Base-by-base conservation (phyloP, 1,140 invertebrate genomes). In the Drosophila yakuba region DNA sequence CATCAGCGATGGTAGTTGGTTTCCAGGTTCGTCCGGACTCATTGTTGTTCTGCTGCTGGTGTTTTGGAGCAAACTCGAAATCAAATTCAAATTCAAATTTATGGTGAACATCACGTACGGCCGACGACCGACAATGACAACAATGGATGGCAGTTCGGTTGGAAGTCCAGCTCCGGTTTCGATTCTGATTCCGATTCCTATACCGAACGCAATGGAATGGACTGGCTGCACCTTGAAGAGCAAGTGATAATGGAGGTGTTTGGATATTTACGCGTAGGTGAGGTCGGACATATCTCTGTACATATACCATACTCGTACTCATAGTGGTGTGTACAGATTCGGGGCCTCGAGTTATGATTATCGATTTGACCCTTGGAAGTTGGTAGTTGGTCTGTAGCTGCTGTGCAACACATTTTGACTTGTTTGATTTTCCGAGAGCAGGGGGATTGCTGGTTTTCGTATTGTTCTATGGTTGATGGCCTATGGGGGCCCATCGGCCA, bases 11-110 rank as follows among this genome's bases (percentile, higher is more conserved):
- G 58, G 50, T 35, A 36, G 68, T 12, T 23, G 28, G 50, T 25
- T 52, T 15, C 44, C 68, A 50, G 25, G 43, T 56, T 36, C 52
- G 38, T 39, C 38, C 38, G 14, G 41, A 17, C 20, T 15, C 35
- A 52, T 56, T 77, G 60, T 73, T 76, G 76, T 71, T 71, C 55
- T 76, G 60, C 38, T 59, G 54, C 45, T 72, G 78, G 17, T 77
- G 84, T 89, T 90, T 89, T 84, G 67, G 84, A 83, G 73, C 81
- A 83, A 80, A 85, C 83, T 84, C 76, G 74, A 89, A 89, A 84
- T 89, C 85, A 89, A 89, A 89, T 89, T 89, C 85, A 89, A 89
- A 89, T 89, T 89, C 85, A 89, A 88, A 88, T 89, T 88, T 89
- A 88, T 89, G 73, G 68, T 61, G 68, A 88, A 88, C 80, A 88